phyloP scores from a whole-genome alignment of 2,113 vertebrate genomes.

The Hyperopisus bebe region DNA sequence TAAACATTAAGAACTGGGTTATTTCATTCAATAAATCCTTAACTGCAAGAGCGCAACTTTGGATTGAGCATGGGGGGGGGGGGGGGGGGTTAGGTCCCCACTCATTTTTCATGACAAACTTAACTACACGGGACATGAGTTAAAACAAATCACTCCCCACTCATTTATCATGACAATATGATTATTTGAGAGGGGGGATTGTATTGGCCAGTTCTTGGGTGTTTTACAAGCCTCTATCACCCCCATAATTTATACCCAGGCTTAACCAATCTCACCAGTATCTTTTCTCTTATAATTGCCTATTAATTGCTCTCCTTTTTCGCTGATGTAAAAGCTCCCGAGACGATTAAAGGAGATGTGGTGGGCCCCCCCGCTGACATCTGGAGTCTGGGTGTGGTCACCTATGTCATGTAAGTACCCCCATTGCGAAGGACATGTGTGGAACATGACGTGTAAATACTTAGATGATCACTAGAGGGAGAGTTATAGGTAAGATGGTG shows the following conservation, averaged over 20 bases:
- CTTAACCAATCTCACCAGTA: neutral
- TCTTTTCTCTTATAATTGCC: neutral
- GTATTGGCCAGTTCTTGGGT: too few relatives aligned
- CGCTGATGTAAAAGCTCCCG: slow-evolving; percentile 68
- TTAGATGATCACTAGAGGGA: neutral
- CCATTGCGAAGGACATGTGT: neutral
- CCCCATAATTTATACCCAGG: too few relatives aligned
- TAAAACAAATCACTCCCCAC: too few relatives aligned
- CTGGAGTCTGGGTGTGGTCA: slow-evolving; percentile 84
- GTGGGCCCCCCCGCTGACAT: slow-evolving; percentile 91
- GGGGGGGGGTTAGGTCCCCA: too few relatives aligned
- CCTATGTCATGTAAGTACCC: slow-evolving; percentile 88
- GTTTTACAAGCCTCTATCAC: too few relatives aligned
- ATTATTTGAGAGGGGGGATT: too few relatives aligned
- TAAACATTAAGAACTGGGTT: neutral
- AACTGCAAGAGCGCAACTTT: too few relatives aligned
- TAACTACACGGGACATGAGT: too few relatives aligned
- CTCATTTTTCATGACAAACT: too few relatives aligned
- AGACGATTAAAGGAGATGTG: slow-evolving; percentile 92
- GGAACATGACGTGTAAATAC: neutral
- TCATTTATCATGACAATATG: too few relatives aligned
- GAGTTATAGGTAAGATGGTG: neutral
- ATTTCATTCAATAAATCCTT: neutral
- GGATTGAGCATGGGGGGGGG: too few relatives aligned
- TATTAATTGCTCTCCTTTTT: neutral